Conservation (phyloP, 2,888 invertebrate species). For the Endotricha flammealis region DNA sequence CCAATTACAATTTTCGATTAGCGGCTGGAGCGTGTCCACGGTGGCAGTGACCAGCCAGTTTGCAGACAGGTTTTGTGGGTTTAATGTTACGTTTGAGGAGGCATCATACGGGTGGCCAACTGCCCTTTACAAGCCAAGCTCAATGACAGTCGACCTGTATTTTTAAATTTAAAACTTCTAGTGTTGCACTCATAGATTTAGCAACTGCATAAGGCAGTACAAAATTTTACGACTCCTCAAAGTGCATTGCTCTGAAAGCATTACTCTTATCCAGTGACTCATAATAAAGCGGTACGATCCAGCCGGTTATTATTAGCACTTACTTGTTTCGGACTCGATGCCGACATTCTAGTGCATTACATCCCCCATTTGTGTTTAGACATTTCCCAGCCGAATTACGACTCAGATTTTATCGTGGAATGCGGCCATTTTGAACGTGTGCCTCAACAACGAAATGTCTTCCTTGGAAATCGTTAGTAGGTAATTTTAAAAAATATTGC, state of each 20-base stretch:
- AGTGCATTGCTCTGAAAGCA: slow-evolving; percentile 20
- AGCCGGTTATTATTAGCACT: slow-evolving; percentile 26
- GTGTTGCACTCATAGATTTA: neutral
- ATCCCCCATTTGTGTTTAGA: slow-evolving; percentile 21
- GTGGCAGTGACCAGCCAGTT: slow-evolving; percentile 32
- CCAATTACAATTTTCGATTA: slow-evolving; percentile 66
- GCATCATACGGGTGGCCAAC: slow-evolving; percentile 50
- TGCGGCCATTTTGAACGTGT: too few relatives aligned
- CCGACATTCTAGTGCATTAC: slow-evolving; percentile 7
- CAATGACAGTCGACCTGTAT: slow-evolving; percentile 22
- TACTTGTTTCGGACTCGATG: slow-evolving; percentile 26
- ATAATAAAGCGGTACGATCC: slow-evolving; percentile 20
- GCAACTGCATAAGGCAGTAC: neutral
- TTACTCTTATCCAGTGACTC: slow-evolving; percentile 29
- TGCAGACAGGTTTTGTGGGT: slow-evolving; percentile 58
- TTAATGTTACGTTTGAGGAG: slow-evolving; percentile 33
- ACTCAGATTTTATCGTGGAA: slow-evolving; percentile 26
- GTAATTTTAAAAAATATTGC: too few relatives aligned
- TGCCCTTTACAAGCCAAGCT: slow-evolving; percentile 35
- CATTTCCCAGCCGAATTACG: slow-evolving; percentile 21
- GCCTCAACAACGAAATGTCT: too few relatives aligned
- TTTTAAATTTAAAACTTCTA: slow-evolving; percentile 12
- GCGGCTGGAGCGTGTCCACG: slow-evolving; percentile 40
- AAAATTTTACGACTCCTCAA: slow-evolving; percentile 12
- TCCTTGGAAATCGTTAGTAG: too few relatives aligned